Evolutionary conservation across 2,113 vertebrate genomes (phyloP).

Genomic region (Crotalus helleri): DNA sequence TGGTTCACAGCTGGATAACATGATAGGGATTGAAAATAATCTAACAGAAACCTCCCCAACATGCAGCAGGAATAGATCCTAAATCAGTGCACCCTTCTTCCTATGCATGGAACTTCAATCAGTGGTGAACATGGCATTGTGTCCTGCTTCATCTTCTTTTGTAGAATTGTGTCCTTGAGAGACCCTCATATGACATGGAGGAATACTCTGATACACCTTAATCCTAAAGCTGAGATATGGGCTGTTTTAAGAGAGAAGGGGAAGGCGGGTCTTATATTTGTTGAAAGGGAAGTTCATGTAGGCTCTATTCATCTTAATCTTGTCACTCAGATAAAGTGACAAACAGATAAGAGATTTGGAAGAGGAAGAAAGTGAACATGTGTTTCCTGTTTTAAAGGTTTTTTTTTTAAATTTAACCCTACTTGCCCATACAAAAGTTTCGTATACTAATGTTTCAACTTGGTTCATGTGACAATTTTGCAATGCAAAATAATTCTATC

Average conservation of each 20-base stretch:
- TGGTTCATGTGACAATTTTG: slow-evolving; percentile 25
- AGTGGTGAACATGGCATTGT: not conserved
- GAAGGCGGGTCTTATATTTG: not conserved
- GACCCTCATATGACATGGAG: not conserved
- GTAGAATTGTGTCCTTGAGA: not conserved
- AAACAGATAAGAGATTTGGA: slow-evolving; percentile 22
- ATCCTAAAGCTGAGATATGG: not conserved
- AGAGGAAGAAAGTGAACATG: slow-evolving; percentile 47
- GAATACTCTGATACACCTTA: not conserved
- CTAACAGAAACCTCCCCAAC: not conserved
- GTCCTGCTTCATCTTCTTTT: not conserved
- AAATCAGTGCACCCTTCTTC: not conserved
- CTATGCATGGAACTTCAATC: not conserved
- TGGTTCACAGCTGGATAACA: not conserved
- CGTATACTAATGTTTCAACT: slow-evolving; percentile 39
- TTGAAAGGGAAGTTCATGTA: not conserved
- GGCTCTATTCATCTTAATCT: not conserved
- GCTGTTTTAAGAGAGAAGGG: not conserved
- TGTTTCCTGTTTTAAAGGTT: slow-evolving; percentile 59
- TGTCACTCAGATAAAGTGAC: slow-evolving; percentile 21
- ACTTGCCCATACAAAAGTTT: slow-evolving; percentile 38
- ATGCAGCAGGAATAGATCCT: not conserved
- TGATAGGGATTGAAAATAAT: not conserved
- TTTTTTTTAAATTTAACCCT: slow-evolving; percentile 31
- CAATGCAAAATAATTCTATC: slow-evolving; percentile 28